Evolutionary conservation across 1,140 invertebrate genomes (phyloP), one percentile per base, ranked within the genome.

Genomic region (Propsilocerus akamusi): DNA sequence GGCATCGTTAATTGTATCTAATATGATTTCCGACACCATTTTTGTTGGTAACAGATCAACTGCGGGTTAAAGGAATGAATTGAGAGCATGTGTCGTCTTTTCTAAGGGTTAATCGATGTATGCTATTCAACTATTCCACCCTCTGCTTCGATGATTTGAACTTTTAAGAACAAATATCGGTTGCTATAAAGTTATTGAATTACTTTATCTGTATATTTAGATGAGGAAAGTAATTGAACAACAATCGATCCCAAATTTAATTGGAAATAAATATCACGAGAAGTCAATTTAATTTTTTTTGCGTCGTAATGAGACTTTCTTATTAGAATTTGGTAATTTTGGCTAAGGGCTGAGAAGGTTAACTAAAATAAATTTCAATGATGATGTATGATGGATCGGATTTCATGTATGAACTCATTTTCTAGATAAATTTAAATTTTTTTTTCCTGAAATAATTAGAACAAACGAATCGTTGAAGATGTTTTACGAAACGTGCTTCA

Each of bases 251-350:
- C n/a, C 10, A 30, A 30, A n/a, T 30, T 41, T 41, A 41, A 41
- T 41, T 41, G 34, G 34, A 41, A 41, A 41, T 41, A 41, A 41
- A 41, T 41, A 41, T 41, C 34, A 20, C 34, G 22, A 41, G 22
- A 20, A 20, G 17, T 41, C 22, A 14, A 41, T 41, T 8, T 41
- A 14, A 41, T 41, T 20, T 20, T 41, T 37, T n/a, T 34, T 12
- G 11, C 14, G 11, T 30, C 20, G 20, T 37, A 20, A 41, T 41
- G 34, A 17, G 22, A 41, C n/a, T n/a, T n/a, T n/a, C 34, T 20
- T 41, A 41, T 41, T 41, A 20, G 10, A 41, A 5, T 8, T 41
- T 41, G 6, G 10, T n/a, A 3, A n/a, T 3, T 30, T 30, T 3
- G 28, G n/a, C n/a, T 11, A 11, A n/a, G 10, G 10, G 10, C 3